These are phyloP conservation scores for Hippotragus niger DNA, from an alignment of 2,113 vertebrate genomes.

Conservation along the genomic window DNA sequence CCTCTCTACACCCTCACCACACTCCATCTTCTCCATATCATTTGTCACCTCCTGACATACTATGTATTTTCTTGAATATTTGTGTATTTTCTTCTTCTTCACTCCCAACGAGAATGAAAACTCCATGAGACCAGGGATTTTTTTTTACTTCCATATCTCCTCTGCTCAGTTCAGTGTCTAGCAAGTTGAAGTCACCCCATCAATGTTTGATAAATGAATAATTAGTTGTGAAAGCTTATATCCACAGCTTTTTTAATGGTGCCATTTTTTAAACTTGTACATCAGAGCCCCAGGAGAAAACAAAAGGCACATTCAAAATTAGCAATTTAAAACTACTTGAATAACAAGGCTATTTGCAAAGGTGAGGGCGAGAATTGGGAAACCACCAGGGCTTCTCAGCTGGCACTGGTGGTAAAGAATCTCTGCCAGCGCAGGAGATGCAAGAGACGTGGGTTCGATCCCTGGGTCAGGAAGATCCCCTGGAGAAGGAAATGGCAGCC, in stretches of 20 bases:
- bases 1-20: background rate
- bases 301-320: background rate
- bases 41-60: background rate
- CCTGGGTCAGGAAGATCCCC: background rate
- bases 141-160: background rate
- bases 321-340: background rate
- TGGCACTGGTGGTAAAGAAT: background rate
- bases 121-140: background rate
- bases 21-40: background rate
- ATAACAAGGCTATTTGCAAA: background rate
- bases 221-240: background rate
- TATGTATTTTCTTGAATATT: background rate
- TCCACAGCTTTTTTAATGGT: background rate
- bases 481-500: background rate
- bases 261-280: background rate
- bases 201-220: background rate
- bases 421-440: background rate
- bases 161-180: background rate
- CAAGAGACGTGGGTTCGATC: background rate
- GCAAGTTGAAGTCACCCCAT: background rate
- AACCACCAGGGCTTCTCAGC: background rate
- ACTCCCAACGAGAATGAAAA: background rate
- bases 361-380: background rate
- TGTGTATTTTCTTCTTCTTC: background rate
- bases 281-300: background rate